Evolutionary conservation across 2,113 vertebrate genomes (phyloP).

Genomic region (Sporophila hypoxantha): DNA sequence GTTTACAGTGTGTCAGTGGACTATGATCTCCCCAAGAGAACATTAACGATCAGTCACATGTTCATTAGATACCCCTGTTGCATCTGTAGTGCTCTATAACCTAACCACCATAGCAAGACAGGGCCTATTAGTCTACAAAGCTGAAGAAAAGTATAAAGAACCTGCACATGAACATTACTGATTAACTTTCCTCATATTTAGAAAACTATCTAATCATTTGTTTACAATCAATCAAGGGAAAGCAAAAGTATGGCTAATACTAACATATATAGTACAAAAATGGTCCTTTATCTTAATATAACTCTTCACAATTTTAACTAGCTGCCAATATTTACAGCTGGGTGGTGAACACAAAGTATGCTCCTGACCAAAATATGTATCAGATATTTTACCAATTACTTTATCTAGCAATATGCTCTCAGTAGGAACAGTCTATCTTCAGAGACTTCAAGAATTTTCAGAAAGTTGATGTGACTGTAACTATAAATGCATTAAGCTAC

Average conservation of each 20-base stretch:
- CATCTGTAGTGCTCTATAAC: neutral
- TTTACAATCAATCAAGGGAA: neutral
- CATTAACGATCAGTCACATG: neutral
- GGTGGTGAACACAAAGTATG: neutral
- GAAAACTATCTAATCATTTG: neutral
- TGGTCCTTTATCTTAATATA: neutral
- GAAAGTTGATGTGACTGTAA: neutral
- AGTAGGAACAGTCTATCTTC: neutral
- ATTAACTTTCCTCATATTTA: neutral
- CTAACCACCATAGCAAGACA: neutral
- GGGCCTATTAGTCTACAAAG: neutral
- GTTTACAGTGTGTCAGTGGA: neutral
- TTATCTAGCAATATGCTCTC: neutral
- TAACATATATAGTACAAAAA: neutral
- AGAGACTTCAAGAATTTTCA: neutral
- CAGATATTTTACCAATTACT: neutral
- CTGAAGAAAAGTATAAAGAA: neutral
- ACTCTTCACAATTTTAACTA: neutral
- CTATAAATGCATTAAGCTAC: neutral
- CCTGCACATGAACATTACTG: neutral
- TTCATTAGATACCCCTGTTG: neutral
- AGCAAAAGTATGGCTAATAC: neutral
- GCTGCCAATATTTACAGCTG: neutral
- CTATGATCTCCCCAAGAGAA: neutral
- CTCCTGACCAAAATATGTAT: neutral